These are phyloP conservation scores for Cosmorhoe ocellata DNA, from an alignment of 2,888 invertebrate genomes.

Conservation along the genomic window DNA sequence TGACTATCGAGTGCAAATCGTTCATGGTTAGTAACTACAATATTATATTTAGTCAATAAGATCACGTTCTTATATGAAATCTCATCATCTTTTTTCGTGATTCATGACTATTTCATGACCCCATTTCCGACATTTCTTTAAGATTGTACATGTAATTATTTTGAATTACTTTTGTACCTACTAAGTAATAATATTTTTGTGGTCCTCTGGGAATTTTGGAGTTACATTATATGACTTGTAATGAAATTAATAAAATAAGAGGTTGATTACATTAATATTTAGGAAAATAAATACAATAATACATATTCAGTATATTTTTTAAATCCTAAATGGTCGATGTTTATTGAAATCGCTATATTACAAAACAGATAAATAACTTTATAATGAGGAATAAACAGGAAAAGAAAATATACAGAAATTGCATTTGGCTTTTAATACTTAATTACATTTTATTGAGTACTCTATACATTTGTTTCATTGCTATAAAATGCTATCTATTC, in stretches of 20 bases:
- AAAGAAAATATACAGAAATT: slow-evolving; percentile 56
- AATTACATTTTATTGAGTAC: slow-evolving; percentile 81
- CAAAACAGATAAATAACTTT: slow-evolving; percentile 19
- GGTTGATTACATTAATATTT: slow-evolving; percentile 48
- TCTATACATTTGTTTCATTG: slow-evolving; percentile 81
- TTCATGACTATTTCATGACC: slow-evolving; percentile 10
- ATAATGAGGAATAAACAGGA: slow-evolving; percentile 28
- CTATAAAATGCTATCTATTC: slow-evolving; percentile 83
- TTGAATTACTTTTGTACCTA: background rate
- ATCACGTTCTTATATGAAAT: slow-evolving; percentile 37
- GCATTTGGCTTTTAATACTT: slow-evolving; percentile 82
- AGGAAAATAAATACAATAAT: slow-evolving; percentile 59
- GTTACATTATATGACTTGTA: slow-evolving; percentile 41
- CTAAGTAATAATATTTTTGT: slow-evolving; percentile 34
- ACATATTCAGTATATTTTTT: slow-evolving; percentile 41
- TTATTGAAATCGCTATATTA: slow-evolving; percentile 16
- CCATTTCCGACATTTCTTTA: slow-evolving; percentile 6
- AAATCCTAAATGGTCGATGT: slow-evolving; percentile 29
- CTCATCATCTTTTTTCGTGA: slow-evolving; percentile 29
- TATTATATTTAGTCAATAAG: slow-evolving; percentile 36
- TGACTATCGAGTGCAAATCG: slow-evolving; percentile 33
- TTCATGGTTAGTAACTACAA: slow-evolving; percentile 39
- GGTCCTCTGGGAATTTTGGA: slow-evolving; percentile 27
- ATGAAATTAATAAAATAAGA: slow-evolving; percentile 38
- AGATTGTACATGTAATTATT: slow-evolving; percentile 22